Evolutionary conservation across 2,113 vertebrate genomes (phyloP).

Genomic region (Osmerus eperlanus): DNA sequence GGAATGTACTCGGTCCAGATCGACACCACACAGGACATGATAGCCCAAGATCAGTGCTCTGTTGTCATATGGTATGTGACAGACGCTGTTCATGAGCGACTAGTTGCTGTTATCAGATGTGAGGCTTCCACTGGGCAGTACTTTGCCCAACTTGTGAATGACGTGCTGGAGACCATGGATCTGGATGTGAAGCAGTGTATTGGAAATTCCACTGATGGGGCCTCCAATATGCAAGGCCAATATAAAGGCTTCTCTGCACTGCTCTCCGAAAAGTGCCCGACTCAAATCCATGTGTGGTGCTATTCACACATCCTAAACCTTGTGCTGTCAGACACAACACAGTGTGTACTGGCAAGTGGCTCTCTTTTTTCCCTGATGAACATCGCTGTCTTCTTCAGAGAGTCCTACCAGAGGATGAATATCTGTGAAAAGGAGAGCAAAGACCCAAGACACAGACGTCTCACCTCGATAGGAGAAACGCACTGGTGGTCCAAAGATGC

Average conservation of each 20-base stretch:
- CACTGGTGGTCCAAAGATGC: slow-evolving; percentile 27
- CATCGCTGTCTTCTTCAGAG: slow-evolving; percentile 22
- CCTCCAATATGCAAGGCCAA: slow-evolving; percentile 25
- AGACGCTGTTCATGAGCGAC: slow-evolving; percentile 12
- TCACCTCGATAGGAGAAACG: slow-evolving; percentile 21
- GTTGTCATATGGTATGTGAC: slow-evolving; percentile 26
- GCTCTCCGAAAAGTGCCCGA: slow-evolving; percentile 3
- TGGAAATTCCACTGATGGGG: slow-evolving; percentile 13
- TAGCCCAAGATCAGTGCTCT: slow-evolving; percentile 24
- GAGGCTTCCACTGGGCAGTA: slow-evolving; percentile 16
- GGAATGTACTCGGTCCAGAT: slow-evolving; percentile 26
- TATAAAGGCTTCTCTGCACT: slow-evolving; percentile 19
- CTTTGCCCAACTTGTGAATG: slow-evolving; percentile 15
- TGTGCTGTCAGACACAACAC: slow-evolving; percentile 13
- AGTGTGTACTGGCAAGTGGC: slow-evolving; percentile 1
- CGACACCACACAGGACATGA: slow-evolving; percentile 24
- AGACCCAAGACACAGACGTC: slow-evolving; percentile 13
- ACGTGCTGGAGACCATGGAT: background rate
- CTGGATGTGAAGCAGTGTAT: slow-evolving; percentile 7
- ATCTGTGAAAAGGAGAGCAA: slow-evolving; percentile 16
- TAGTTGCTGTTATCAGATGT: slow-evolving; percentile 23
- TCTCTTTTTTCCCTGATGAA: slow-evolving; percentile 13
- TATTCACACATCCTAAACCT: slow-evolving; percentile 16
- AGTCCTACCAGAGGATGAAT: slow-evolving; percentile 2
- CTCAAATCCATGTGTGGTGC: slow-evolving; percentile 24